Evolutionary conservation across 2,888 invertebrate genomes (phyloP).

Genomic region (Dicroscelio sp.): DNA sequence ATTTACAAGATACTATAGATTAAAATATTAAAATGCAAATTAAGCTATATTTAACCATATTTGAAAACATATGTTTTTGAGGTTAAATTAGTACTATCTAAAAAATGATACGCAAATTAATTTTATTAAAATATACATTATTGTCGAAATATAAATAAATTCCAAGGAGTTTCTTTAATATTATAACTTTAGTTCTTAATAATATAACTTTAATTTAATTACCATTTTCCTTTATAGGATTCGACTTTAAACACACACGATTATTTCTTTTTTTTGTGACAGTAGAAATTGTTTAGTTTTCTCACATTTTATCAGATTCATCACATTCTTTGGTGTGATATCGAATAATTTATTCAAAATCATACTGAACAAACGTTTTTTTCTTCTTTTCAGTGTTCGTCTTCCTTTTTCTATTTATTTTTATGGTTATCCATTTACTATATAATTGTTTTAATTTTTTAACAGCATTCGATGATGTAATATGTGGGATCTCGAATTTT

Average conservation of each 20-base stretch:
- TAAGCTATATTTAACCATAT: too few relatives aligned
- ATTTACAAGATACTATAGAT: too few relatives aligned
- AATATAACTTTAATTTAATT: background rate
- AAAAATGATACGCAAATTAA: too few relatives aligned
- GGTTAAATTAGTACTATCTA: too few relatives aligned
- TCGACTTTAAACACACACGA: background rate
- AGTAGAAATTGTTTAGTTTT: constrained; percentile 5
- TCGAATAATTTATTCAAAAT: constrained; percentile 17
- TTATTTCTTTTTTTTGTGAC: background rate
- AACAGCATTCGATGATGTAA: background rate
- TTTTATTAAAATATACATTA: too few relatives aligned
- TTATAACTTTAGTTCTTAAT: too few relatives aligned
- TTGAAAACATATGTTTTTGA: too few relatives aligned
- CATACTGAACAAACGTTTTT: background rate
- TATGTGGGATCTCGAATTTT: background rate
- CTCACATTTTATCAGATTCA: background rate
- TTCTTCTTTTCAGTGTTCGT: background rate
- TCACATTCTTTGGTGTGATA: constrained; percentile 15
- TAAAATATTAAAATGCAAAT: too few relatives aligned
- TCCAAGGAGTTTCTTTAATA: too few relatives aligned
- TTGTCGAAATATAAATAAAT: too few relatives aligned
- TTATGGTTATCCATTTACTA: background rate
- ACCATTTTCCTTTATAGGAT: background rate
- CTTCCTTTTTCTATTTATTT: constrained; percentile 26
- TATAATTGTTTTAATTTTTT: background rate